phyloP scores from a whole-genome alignment of 2,888 invertebrate species.

The Panzeria rudis region DNA sequence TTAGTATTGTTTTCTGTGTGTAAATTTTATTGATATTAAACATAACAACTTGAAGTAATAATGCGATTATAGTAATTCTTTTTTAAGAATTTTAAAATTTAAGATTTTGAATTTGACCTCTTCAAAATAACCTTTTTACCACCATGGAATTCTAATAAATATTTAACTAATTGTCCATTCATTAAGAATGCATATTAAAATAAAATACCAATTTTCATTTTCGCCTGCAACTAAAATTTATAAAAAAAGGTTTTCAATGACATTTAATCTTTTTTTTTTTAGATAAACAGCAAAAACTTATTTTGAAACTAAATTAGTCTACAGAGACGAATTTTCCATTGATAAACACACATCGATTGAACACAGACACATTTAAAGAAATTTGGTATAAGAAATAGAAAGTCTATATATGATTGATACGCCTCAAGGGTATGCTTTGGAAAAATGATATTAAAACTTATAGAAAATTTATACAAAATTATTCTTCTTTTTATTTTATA shows the following conservation, averaged over 20 bases:
- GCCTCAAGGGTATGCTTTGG: slow-evolving; percentile 29
- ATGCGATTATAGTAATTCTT: no score
- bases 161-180: neutral
- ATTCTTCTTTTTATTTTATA: neutral
- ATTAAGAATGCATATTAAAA: neutral
- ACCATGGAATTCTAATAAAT: neutral
- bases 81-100: no score
- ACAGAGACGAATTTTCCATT: slow-evolving; percentile 25
- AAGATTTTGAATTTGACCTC: no score
- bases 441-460: slow-evolving; percentile 11
- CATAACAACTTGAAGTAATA: no score
- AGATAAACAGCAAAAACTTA: slow-evolving; percentile 3
- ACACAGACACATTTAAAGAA: slow-evolving; percentile 6
- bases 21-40: no score
- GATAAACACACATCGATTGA: neutral
- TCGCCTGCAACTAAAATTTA: neutral
- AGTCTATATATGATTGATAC: slow-evolving; percentile 13
- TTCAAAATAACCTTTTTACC: no score
- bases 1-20: no score
- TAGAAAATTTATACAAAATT: neutral
- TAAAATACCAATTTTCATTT: neutral
- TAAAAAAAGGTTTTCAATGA: neutral
- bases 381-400: slow-evolving; percentile 6
- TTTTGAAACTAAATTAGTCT: slow-evolving; percentile 22
- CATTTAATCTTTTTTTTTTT: neutral